Evolutionary conservation across 2,797 vertebrate genomes (phyloP).

Genomic region (Cyclopterus lumpus): DNA sequence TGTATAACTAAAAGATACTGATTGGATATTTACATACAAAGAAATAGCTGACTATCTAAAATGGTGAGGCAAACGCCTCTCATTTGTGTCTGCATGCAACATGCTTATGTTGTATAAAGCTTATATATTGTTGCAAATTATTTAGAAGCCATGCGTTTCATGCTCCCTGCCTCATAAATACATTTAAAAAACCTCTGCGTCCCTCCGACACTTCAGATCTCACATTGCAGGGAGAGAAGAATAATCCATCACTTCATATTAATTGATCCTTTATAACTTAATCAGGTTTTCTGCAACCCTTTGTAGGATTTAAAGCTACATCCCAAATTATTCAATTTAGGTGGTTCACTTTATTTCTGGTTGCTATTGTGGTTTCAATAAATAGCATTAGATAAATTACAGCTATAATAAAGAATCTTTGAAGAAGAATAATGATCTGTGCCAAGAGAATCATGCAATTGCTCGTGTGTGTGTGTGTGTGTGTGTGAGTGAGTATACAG

Average conservation of each 20-base stretch:
- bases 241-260: constrained; percentile 47
- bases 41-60: background rate
- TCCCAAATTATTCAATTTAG: background rate
- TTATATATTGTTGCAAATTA: background rate
- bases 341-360: background rate
- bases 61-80: background rate
- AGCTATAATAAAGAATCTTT: background rate
- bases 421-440: background rate
- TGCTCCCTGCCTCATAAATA: background rate
- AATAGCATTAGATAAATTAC: background rate
- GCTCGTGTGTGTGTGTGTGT: background rate
- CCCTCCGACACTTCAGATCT: background rate
- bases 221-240: constrained; percentile 16
- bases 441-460: background rate
- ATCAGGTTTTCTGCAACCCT: constrained; percentile 30
- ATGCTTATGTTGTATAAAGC: background rate
- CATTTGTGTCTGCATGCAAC: background rate
- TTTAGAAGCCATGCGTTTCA: background rate
- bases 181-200: background rate
- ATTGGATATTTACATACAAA: background rate
- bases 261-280: constrained; percentile 28
- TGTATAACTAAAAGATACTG: background rate
- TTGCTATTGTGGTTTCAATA: background rate
- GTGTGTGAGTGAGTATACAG: background rate
- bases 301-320: constrained; percentile 26